A percentile compares a stretch with the other conserved stretches of the same genome.
phyloP scores from a whole-genome alignment of 2,888 invertebrate species.

The Bibio marci region DNA sequence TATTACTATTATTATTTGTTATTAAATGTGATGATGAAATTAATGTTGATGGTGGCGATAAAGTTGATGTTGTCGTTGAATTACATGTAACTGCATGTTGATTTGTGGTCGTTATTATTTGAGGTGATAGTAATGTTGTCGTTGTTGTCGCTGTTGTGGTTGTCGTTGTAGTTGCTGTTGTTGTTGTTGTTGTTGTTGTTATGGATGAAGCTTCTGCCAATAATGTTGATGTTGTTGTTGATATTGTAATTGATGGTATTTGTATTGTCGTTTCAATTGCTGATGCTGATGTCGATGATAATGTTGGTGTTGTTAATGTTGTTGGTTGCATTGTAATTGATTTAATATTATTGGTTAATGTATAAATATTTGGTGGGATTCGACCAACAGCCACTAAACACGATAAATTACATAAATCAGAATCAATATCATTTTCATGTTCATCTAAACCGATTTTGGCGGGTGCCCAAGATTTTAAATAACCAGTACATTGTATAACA shows the following conservation, averaged over 20 bases:
- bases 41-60: too few relatives aligned
- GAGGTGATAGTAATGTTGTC: too few relatives aligned
- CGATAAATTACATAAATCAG: slow-evolving; percentile 48
- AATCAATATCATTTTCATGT: slow-evolving; percentile 40
- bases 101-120: too few relatives aligned
- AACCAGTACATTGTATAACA: slow-evolving; percentile 85
- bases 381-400: slow-evolving; percentile 82
- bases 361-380: slow-evolving; percentile 41
- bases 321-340: not conserved
- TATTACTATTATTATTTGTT: slow-evolving; percentile 3
- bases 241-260: slow-evolving; percentile 4
- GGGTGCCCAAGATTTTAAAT: slow-evolving; percentile 81
- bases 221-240: slow-evolving; percentile 11
- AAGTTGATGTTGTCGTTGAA: too few relatives aligned
- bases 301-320: slow-evolving; percentile 8
- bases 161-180: too few relatives aligned
- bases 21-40: too few relatives aligned
- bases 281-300: slow-evolving; percentile 5
- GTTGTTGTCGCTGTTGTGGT: too few relatives aligned
- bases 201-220: not conserved
- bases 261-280: slow-evolving; percentile 9
- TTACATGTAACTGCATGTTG: too few relatives aligned
- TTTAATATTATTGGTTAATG: slow-evolving; percentile 13
- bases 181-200: too few relatives aligned
- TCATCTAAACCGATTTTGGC: slow-evolving; percentile 56